Base-by-base conservation (phyloP, 2,888 invertebrate species). In the Eupithecia abbreviata region DNA sequence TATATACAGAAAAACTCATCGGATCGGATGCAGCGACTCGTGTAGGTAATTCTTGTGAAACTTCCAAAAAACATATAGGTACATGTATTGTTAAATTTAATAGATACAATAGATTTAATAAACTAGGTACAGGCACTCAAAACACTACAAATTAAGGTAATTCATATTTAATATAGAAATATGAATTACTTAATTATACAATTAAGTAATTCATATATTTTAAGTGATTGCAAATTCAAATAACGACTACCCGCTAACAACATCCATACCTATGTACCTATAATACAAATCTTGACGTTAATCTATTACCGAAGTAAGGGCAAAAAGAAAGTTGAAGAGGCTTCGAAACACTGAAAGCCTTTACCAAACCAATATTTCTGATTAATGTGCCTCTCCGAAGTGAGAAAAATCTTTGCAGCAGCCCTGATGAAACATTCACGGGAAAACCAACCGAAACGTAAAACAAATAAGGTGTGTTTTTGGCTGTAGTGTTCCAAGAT, bases 321-420 rank as follows among this genome's bases (percentile, higher is more conserved):
- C 70, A 58, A 73, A 71, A 82, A 78, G 72, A 79, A 80, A 82
- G 71, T 77, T 73, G 75, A 78, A 80, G 76, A 78, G 77, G 72
- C 79, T 79, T 79, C 77, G 72, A 78, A 79, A 77, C 77, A 78
- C 71, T 75, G 75, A 80, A 82, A 80, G 75, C 80, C 77, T 80
- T 81, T 80, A 49, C 71, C 76, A 72, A 82, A 80, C 82, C 80
- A 82, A 82, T 81, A 82, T 82, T 82, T 81, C 77, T 82, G 82
- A 82, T 82, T 82, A 79, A 82, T 82, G 80, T 77, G 78, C 66
- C 72, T 49, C 71, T 43, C 43, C 67, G 65, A 70, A 77, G 76
- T 71, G 78, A 74, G 80, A 78, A 82, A 83, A 82, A 81, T 78
- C 77, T 72, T 76, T 75, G 77, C 72, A 74, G 58, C 75, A 77